Percentiles rank a stretch among this genome's conserved stretches.
Evolutionary conservation across 2,113 vertebrate species (phyloP).

Genomic region (Electrona antarctica): DNA sequence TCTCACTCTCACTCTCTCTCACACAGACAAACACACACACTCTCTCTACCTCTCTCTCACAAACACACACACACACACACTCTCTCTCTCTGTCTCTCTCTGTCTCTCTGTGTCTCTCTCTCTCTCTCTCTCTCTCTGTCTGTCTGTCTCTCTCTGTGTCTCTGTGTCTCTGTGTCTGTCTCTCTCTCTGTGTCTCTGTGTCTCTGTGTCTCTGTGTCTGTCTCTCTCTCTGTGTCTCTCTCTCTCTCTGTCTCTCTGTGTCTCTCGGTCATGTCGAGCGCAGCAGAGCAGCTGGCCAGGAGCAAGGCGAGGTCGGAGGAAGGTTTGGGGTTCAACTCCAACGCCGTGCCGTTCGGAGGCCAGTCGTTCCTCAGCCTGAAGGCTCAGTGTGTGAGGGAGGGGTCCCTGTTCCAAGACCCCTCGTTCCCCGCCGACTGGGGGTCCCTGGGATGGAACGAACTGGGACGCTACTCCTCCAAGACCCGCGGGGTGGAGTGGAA

Average conservation of each 20-base stretch:
- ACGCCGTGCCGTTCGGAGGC: slow-evolving; percentile 75
- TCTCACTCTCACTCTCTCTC: no score
- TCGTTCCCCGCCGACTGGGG: slow-evolving; percentile 80
- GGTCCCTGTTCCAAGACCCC: slow-evolving; percentile 82
- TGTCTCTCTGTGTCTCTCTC: no score
- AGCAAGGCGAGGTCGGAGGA: not conserved
- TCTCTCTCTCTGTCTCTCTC: no score
- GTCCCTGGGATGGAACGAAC: slow-evolving; percentile 80
- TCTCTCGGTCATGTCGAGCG: slow-evolving; percentile 70
- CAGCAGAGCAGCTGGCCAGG: slow-evolving; percentile 25
- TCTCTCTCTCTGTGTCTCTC: no score
- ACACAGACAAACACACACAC: no score
- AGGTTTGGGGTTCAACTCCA: slow-evolving; percentile 65
- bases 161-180: no score
- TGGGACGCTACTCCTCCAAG: slow-evolving; percentile 80
- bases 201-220: not conserved
- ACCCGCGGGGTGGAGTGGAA: slow-evolving; percentile 83
- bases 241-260: not conserved
- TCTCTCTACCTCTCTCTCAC: no score
- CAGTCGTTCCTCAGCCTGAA: slow-evolving; percentile 82
- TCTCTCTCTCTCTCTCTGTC: not conserved
- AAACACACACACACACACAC: no score
- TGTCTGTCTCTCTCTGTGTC: not conserved
- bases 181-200: not conserved
- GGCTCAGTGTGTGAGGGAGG: slow-evolving; percentile 68